Percentiles rank a stretch among this genome's conserved stretches.
These are phyloP conservation scores for Natrix natrix DNA, from an alignment of 2,797 vertebrate genomes.

Conservation along the genomic window DNA sequence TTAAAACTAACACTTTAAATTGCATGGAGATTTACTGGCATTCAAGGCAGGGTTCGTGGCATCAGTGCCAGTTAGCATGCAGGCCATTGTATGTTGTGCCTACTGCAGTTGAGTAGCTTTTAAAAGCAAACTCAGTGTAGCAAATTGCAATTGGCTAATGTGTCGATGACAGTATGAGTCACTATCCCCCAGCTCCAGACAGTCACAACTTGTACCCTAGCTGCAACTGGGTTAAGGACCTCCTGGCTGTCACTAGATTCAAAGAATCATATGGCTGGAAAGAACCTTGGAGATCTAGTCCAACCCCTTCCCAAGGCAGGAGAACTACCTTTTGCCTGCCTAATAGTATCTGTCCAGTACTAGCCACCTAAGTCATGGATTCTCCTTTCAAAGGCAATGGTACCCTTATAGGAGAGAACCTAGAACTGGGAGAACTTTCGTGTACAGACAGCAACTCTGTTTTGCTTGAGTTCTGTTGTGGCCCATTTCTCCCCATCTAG, in stretches of 20 bases:
- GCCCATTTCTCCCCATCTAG: neutral
- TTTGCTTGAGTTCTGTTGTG: neutral
- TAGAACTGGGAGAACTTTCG: neutral
- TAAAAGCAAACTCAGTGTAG: neutral
- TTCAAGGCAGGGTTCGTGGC: neutral
- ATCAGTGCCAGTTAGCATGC: neutral
- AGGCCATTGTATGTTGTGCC: neutral
- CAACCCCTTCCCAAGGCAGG: neutral
- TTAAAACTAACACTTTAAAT: neutral
- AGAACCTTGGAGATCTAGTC: neutral
- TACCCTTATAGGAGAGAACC: neutral
- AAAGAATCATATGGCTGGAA: neutral
- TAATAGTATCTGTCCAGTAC: neutral
- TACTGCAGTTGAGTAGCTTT: neutral
- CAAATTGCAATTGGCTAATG: neutral
- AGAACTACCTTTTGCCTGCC: neutral
- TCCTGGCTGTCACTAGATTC: neutral
- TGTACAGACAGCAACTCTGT: neutral
- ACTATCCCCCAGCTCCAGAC: neutral
- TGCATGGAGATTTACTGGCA: neutral
- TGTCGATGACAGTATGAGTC: neutral
- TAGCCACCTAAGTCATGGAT: neutral
- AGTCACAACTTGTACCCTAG: neutral
- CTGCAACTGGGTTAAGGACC: neutral
- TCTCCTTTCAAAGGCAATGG: neutral